phyloP scores from a whole-genome alignment of 1,140 invertebrate genomes.

The Glossosoma conforme region DNA sequence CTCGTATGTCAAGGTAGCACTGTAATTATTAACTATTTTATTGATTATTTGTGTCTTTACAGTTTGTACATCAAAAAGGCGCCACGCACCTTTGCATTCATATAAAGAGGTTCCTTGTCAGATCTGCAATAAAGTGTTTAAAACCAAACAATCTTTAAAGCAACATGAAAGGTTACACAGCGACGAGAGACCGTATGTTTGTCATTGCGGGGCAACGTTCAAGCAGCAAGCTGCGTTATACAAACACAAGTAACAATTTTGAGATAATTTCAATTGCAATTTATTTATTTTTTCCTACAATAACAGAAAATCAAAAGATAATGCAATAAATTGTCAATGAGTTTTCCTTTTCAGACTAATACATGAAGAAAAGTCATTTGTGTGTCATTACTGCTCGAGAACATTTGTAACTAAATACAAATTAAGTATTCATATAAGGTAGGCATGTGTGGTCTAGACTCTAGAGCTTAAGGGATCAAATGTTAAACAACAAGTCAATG shows the following conservation, averaged over 20 bases:
- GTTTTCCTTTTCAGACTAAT: conserved; percentile 9
- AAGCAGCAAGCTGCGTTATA: conserved; percentile 12
- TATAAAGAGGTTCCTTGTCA: conserved; percentile 7
- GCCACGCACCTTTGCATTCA: conserved; percentile 5
- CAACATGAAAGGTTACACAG: conserved; percentile 9
- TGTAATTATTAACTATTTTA: neutral
- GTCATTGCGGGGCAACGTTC: conserved; percentile 14
- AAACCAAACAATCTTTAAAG: conserved; percentile 9
- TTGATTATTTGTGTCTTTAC: neutral
- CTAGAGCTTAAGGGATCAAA: too few relatives aligned
- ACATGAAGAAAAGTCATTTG: conserved; percentile 12
- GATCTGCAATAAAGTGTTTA: conserved; percentile 12
- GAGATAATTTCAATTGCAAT: neutral
- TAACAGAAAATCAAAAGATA: too few relatives aligned
- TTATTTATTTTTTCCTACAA: neutral
- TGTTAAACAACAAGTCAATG: too few relatives aligned
- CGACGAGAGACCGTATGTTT: conserved; percentile 10
- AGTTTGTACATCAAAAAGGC: conserved; percentile 6
- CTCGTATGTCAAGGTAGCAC: too few relatives aligned
- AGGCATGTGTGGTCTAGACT: too few relatives aligned
- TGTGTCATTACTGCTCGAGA: conserved; percentile 17
- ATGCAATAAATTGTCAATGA: too few relatives aligned
- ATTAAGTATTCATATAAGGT: conserved; percentile 16
- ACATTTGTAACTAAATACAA: conserved; percentile 18
- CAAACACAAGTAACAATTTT: conserved; percentile 11